Base-by-base conservation (phyloP, 1,140 invertebrate genomes). In the Drosophila serrata region DNA sequence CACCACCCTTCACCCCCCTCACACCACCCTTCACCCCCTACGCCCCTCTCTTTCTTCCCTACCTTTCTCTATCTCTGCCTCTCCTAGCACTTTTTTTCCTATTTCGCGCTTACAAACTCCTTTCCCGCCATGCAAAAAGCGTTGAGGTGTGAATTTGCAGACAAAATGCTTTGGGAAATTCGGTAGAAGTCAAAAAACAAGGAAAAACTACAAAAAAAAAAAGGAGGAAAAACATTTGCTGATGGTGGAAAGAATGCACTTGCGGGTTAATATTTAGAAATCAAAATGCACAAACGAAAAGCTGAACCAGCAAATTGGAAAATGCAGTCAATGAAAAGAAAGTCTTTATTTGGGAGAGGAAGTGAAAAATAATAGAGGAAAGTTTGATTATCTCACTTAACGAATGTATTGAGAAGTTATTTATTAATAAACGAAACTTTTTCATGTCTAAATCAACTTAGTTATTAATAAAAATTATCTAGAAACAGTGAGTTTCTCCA, bases 121-220 rank as follows among this genome's bases (percentile, higher is more conserved):
- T 13, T 48, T 31, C 39, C n/a, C 27, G 42, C 43, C 48, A 60
- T 73, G 55, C 22, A 45, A 73, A 64, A 64, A 45, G 74, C 79
- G 61, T 35, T 79, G 79, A 68, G 62, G 80, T 69, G 68, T 74
- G 19, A 82, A 82, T 68, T 59, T 57, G 53, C 78, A 70, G 72
- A 81, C 72, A 74, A 69, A 70, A 68, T 46, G 40, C 68, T 70
- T 57, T 68, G 12, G 33, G 19, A 46, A 70, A 46, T 45, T 57
- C 49, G 45, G n/a, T 40, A 17, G 31, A 45, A 56, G 48, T n/a
- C 12, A 39, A 33, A 55, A 9, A 17, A 67, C 65, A 55, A 46
- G n/a, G 39, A 4, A 31, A 53, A 61, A 49, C 29, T 6, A 29
- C 29, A 29, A 6, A 40, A 62, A 64, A 63, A 29, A 24, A 1